Base-by-base conservation (phyloP, 35 echinoderm and acorn worm species). In the Heliocidaris tuberculata region DNA sequence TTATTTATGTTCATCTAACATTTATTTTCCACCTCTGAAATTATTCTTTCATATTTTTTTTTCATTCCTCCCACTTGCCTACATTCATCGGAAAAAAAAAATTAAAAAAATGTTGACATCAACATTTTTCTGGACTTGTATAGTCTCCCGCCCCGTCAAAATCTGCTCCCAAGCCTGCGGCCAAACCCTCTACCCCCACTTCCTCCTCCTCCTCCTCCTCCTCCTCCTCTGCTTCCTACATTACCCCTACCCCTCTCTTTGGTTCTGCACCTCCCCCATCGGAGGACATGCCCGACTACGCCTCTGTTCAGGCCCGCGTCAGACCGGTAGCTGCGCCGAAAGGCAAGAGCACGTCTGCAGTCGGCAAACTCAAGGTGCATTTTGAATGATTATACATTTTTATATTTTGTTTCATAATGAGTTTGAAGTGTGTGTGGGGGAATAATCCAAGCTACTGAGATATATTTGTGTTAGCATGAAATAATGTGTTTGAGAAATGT, bases 341-440 rank as follows among this genome's bases (percentile, higher is more conserved):
- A 48, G 49, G 54, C 86, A 95, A 85, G 42, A 65, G 56, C 54
- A 50, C 86, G 9, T 49, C 48, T 6, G 88, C 86, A 7, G 30
- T 95, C 94, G 31, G 87, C 52, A 59, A 90, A 92, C 48, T 95
- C 11, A 61, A 95, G 94, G 94, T 95, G 94, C 60, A 54, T 49
- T 95, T 29, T 48, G 15, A 32, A 88, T 88, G 86, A 32, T 88
- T 88, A 70, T 24, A 27, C 17, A 17, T 24, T n/a, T n/a, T n/a
- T 70, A 27, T 7, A 78, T 8, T 78, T 24, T 78, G 65, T 27
- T 78, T 78, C 65, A 24, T 78, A n/a, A 7, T 78, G 65, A n/a
- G 17, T 78, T 21, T 78, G 65, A 56, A 7, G 65, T 78, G 65
- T n/a, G 19, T 78, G 65, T 1, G 65, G 4, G 21, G 10, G 7